These are phyloP conservation scores for Gallinago paraguaiae DNA, from an alignment of 2,113 vertebrate species.

Conservation along the genomic window DNA sequence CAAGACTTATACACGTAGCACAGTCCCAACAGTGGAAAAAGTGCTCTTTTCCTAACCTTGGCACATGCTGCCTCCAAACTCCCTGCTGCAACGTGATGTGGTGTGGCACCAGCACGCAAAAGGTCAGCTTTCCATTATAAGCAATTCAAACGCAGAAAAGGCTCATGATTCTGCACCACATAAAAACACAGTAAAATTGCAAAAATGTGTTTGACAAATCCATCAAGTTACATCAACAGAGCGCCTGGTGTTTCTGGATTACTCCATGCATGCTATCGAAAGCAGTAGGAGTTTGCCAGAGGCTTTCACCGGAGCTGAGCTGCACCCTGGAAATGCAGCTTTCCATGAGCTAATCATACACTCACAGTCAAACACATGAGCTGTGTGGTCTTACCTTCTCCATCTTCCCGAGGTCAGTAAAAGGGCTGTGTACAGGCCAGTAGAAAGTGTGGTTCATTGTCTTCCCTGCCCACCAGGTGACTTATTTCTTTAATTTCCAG, in stretches of 20 bases:
- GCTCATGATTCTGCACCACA: neutral
- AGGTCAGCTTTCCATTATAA: neutral
- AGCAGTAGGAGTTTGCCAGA: slow-evolving; percentile 27
- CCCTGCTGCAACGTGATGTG: rapidly evolving
- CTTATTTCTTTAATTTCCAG: neutral
- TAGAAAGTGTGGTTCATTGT: neutral
- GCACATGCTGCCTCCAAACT: neutral
- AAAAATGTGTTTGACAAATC: slow-evolving; percentile 32
- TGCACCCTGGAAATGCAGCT: neutral
- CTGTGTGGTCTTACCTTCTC: neutral
- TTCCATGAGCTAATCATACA: neutral
- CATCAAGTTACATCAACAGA: neutral
- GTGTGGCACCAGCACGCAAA: neutral
- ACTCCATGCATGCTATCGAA: neutral
- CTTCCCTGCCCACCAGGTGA: neutral
- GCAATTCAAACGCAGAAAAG: neutral
- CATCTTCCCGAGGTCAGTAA: neutral
- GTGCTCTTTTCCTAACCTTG: neutral
- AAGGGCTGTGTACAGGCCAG: neutral
- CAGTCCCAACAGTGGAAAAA: neutral
- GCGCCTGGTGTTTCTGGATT: neutral
- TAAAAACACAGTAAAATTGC: neutral
- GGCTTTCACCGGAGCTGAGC: slow-evolving; percentile 5
- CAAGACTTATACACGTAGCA: neutral
- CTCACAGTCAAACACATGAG: neutral